phyloP scores from a whole-genome alignment of 2,888 invertebrate genomes.

The Athalia circularis region DNA sequence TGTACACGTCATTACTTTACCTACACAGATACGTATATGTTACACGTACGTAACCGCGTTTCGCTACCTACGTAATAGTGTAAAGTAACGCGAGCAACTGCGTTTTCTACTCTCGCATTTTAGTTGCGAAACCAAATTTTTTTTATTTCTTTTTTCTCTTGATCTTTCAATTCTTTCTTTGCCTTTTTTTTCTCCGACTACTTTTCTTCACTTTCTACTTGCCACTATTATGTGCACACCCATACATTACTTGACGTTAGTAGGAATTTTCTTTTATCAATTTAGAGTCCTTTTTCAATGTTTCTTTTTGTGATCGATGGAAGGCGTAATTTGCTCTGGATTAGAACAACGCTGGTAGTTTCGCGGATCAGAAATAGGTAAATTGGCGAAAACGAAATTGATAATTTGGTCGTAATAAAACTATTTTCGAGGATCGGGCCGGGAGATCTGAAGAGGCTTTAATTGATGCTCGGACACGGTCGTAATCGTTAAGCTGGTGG shows the following conservation, averaged over 20 bases:
- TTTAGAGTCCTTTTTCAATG: neutral
- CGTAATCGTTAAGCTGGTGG: too few species aligned
- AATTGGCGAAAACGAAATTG: too few species aligned
- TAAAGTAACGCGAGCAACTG: neutral
- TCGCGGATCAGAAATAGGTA: too few species aligned
- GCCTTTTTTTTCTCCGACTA: neutral
- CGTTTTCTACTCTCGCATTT: conserved; percentile 27
- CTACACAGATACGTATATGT: neutral
- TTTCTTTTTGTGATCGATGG: neutral
- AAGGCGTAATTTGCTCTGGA: too few species aligned
- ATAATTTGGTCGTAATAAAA: too few species aligned
- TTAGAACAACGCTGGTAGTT: too few species aligned
- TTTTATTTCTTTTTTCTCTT: neutral
- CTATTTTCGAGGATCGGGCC: too few species aligned
- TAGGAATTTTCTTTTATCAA: neutral
- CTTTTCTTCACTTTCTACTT: conserved; percentile 25
- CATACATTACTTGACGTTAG: neutral
- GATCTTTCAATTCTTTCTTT: too few species aligned
- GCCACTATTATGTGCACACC: neutral
- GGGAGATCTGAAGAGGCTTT: too few species aligned
- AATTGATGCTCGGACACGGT: too few species aligned
- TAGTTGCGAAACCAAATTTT: neutral
- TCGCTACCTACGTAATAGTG: conserved; percentile 4
- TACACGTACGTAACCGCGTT: neutral
- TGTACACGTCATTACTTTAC: neutral